A percentile compares a stretch with the other conserved stretches of the same genome.
These are phyloP conservation scores for Pollachius pollachius DNA, from an alignment of 2,113 vertebrate genomes.

Conservation along the genomic window DNA sequence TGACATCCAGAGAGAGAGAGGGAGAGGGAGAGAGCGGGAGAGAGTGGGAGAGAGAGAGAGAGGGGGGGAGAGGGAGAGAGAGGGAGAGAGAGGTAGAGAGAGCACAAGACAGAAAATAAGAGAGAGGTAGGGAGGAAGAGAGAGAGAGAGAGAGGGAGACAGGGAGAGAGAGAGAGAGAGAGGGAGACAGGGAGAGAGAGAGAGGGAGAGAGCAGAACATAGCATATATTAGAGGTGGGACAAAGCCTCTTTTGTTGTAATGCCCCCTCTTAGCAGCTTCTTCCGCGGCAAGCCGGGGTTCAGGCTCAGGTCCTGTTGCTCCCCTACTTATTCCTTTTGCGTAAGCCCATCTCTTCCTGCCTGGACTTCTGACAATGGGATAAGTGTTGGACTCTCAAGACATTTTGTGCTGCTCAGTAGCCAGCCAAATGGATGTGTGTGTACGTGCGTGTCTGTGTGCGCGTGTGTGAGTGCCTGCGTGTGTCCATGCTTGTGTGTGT, in stretches of 20 bases:
- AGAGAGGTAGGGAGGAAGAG: neutral
- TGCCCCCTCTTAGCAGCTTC: constrained; percentile 54
- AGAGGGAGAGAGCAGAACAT: constrained; percentile 4
- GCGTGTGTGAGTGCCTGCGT: constrained; percentile 5
- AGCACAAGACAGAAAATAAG: neutral
- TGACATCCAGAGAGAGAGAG: constrained; percentile 6
- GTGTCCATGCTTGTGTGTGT: constrained; percentile 7
- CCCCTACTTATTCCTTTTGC: constrained; percentile 58
- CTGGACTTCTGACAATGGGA: constrained; percentile 63
- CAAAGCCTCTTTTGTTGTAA: constrained; percentile 62
- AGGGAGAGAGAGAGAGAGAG: neutral
- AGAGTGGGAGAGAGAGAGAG: no score
- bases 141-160: neutral
- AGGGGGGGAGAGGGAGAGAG: no score
- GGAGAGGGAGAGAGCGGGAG: no score
- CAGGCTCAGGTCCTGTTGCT: constrained; percentile 56
- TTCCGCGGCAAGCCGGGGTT: constrained; percentile 61
- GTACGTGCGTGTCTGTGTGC: constrained; percentile 1
- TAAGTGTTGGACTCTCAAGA: constrained; percentile 67
- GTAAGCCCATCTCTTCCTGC: constrained; percentile 60
- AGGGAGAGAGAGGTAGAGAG: constrained; percentile 5
- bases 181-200: no score
- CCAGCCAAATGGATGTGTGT: constrained; percentile 12
- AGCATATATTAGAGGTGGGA: constrained; percentile 59
- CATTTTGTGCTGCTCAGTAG: constrained; percentile 45